phyloP scores from a whole-genome alignment of 2,797 vertebrate species.

The Macropodus opercularis region DNA sequence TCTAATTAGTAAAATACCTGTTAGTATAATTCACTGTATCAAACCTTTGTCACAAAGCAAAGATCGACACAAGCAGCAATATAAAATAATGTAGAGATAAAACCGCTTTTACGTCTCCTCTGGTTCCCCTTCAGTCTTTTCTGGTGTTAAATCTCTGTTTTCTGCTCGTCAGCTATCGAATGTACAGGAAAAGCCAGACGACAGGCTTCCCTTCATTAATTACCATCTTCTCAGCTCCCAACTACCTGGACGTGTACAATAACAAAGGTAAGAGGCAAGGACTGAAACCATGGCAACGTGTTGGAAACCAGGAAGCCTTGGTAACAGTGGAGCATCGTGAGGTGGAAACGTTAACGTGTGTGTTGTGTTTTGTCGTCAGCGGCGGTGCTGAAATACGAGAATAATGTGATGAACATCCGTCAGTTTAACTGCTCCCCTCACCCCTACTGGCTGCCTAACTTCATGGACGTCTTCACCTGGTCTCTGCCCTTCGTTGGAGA shows the following conservation, averaged over 20 bases:
- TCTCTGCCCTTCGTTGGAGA: conserved; percentile 85
- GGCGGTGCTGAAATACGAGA: conserved; percentile 85
- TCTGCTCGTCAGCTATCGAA: conserved; percentile 89
- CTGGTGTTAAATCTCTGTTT: not conserved
- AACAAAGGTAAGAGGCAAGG: conserved; percentile 92
- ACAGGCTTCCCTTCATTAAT: conserved; percentile 99
- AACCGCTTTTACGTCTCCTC: too few relatives aligned
- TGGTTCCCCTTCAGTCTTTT: too few relatives aligned
- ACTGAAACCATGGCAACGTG: conserved; percentile 62
- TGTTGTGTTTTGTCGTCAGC: conserved; percentile 59
- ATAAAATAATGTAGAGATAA: too few relatives aligned
- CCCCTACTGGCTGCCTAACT: conserved; percentile 86
- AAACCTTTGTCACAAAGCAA: too few relatives aligned
- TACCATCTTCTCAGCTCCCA: conserved; percentile 99
- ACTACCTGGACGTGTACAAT: conserved; percentile 99
- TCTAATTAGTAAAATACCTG: too few relatives aligned
- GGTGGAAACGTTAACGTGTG: conserved; percentile 21
- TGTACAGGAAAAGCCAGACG: conserved; percentile 99
- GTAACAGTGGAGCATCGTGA: conserved; percentile 37
- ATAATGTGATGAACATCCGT: conserved; percentile 86
- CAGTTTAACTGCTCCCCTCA: conserved; percentile 86
- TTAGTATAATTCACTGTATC: too few relatives aligned
- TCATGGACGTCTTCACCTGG: conserved; percentile 87
- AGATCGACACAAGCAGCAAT: too few relatives aligned
- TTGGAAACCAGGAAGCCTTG: conserved; percentile 46